Percentiles rank a stretch among this genome's conserved stretches.
Evolutionary conservation across 2,797 vertebrate species (phyloP).

Genomic region (Bradypodion pumilum): DNA sequence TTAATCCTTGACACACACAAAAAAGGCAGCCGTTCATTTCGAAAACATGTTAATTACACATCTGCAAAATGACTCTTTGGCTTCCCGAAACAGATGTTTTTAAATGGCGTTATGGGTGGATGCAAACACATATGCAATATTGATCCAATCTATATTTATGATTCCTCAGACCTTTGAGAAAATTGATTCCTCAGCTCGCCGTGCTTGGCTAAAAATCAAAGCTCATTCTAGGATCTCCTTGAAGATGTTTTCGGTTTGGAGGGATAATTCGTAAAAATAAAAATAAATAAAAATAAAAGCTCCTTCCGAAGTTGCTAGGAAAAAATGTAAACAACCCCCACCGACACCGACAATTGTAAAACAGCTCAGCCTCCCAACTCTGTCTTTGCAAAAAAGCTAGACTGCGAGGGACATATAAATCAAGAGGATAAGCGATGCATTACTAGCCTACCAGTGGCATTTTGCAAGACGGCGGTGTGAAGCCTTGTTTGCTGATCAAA

Average conservation of each 20-base stretch:
- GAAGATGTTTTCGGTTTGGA: constrained; percentile 52
- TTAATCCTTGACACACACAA: too few relatives aligned
- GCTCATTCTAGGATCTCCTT: constrained; percentile 56
- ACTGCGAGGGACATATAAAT: constrained; percentile 7
- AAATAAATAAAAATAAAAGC: too few relatives aligned
- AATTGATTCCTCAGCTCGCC: constrained; percentile 67
- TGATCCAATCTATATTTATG: constrained; percentile 75
- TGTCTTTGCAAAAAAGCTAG: constrained; percentile 38
- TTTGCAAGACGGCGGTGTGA: not conserved
- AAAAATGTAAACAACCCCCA: not conserved
- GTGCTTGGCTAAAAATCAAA: constrained; percentile 74
- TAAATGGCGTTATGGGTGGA: constrained; percentile 49
- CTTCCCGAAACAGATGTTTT: constrained; percentile 66
- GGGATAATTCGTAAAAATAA: not conserved
- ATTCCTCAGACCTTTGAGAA: constrained; percentile 71
- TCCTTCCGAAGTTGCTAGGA: constrained; percentile 1
- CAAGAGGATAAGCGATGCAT: not conserved
- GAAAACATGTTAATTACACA: constrained; percentile 63
- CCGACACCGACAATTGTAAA: not conserved
- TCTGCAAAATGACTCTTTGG: constrained; percentile 55
- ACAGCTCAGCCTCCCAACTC: constrained; percentile 34
- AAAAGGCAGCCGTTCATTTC: not conserved
- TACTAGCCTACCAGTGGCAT: not conserved
- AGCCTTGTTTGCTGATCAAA: constrained; percentile 11
- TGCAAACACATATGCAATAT: constrained; percentile 56